Evolutionary conservation across 2,113 vertebrate genomes (phyloP).

Genomic region (Gnathonemus echidnorhynchus): DNA sequence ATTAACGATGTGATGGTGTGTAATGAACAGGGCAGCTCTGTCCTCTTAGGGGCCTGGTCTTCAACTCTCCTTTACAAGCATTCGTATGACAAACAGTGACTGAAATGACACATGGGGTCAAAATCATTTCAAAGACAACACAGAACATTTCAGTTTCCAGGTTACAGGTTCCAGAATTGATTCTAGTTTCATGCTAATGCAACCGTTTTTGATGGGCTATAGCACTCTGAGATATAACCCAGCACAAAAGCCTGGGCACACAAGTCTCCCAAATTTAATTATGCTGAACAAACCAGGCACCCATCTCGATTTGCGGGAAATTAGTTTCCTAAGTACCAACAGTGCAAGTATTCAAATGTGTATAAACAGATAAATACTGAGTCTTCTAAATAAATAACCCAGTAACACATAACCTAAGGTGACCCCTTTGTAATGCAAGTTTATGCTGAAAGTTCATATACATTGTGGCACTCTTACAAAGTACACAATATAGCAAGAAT

Average conservation of each 20-base stretch:
- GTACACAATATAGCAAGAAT: background rate
- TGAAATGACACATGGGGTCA: background rate
- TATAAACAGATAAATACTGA: background rate
- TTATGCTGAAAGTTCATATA: background rate
- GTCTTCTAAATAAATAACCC: background rate
- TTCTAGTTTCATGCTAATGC: background rate
- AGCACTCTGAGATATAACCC: background rate
- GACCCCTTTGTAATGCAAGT: background rate
- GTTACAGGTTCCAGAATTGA: background rate
- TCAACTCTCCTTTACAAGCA: background rate
- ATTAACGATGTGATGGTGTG: background rate
- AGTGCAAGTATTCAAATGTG: background rate
- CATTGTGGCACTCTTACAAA: background rate
- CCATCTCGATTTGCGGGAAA: background rate
- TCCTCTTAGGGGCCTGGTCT: background rate
- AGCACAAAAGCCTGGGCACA: background rate
- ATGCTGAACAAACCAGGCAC: background rate
- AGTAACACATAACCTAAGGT: background rate
- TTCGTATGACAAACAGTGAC: background rate
- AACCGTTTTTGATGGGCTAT: background rate
- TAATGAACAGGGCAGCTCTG: background rate
- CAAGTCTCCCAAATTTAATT: background rate
- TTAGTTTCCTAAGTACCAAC: background rate
- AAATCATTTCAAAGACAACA: background rate
- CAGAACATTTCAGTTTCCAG: background rate